Evolutionary conservation across 1,140 invertebrate genomes (phyloP).

Genomic region (Aporrectodea caliginosa): DNA sequence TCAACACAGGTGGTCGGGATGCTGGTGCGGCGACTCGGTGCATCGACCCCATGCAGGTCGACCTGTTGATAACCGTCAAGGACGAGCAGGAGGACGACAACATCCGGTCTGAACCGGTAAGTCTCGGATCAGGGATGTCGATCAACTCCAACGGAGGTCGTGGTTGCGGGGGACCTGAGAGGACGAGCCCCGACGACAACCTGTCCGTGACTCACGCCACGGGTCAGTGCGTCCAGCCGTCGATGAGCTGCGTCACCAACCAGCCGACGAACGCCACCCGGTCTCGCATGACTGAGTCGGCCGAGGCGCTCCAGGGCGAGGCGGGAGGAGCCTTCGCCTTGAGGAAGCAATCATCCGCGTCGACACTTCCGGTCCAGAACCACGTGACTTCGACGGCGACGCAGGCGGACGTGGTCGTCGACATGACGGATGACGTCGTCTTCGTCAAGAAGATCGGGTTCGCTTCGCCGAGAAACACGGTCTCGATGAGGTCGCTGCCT

Average conservation of each 20-base stretch:
- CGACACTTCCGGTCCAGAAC: not conserved
- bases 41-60: conserved; percentile 9
- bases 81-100: conserved; percentile 6
- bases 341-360: not conserved
- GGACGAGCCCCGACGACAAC: not conserved
- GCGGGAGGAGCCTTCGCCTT: not conserved
- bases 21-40: too few species aligned
- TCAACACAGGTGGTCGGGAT: too few species aligned
- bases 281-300: not conserved
- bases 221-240: not conserved
- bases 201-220: too few species aligned
- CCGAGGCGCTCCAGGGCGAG: not conserved
- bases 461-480: not conserved
- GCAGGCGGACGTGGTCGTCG: not conserved
- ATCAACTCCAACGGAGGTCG: conserved; percentile 10
- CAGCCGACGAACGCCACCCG: not conserved
- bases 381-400: not conserved
- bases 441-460: not conserved
- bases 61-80: conserved; percentile 20
- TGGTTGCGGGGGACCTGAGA: not conserved
- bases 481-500: not conserved
- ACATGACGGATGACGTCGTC: not conserved
- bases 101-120: conserved; percentile 5
- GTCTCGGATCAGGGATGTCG: conserved; percentile 13
- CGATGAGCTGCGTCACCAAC: not conserved